Base-by-base conservation (phyloP, 2,888 invertebrate genomes). In the Trilocha varians region DNA sequence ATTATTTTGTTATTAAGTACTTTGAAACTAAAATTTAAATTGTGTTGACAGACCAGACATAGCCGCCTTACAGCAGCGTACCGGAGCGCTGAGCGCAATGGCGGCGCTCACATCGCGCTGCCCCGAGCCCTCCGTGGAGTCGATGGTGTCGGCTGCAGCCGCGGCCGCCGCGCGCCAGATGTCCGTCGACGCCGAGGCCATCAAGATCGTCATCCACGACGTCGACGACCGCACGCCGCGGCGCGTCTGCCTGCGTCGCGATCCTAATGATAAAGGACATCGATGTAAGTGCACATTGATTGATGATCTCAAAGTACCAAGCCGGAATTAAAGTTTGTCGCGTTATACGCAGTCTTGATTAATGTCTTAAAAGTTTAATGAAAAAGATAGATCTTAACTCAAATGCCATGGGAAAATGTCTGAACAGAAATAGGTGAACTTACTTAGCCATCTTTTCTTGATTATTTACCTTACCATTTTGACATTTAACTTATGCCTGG, bases 141-240 rank as follows among this genome's bases (percentile, higher is more conserved):
- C 85, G 3, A 36, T 77, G 11, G 65, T 82, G 1, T 63, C 86
- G 2, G 67, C 87, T 5, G 78, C 80, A 8, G 71, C 87, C 32
- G 87, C 89, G 13, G 90, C 91, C 1, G 89, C 91, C 8, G 87
- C 93, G 35, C 87, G 95, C 4, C 95, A 96, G 65, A 93, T 94
- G 63, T 94, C 95, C 14, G 93, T 93, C 46, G 96, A 96, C 64
- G 96, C 96, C 1, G 96, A 96, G 70, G 95, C 95, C 50, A 96
- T 96, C 60, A 93, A 95, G 70, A 96, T 96, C 55, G 95, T 96
- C 52, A 96, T 96, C 61, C 95, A 96, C 65, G 96, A 96, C 70
- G 96, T 96, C 11, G 96, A 96, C 74, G 93, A 93, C 46, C 87
- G 88, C 52, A 88, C 93, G 17, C 93, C 93, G 54, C 87, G 92